Conservation (phyloP, 2,113 vertebrate species). For the Poecilia latipinna region DNA sequence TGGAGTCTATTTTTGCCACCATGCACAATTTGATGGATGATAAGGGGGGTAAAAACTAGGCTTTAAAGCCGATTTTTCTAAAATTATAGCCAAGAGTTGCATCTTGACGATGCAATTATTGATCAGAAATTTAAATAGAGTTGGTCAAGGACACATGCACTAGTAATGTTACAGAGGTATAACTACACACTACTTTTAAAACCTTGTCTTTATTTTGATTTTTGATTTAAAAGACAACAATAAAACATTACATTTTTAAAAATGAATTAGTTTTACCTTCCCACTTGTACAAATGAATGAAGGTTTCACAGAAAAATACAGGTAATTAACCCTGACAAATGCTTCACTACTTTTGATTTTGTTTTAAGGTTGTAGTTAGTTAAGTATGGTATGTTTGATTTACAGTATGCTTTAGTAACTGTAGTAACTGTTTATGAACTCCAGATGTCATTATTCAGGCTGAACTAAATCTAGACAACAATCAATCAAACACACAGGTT, state of each 20-base stretch:
- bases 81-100: no score
- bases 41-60: no score
- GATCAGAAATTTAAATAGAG: background rate
- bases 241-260: background rate
- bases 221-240: background rate
- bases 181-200: background rate
- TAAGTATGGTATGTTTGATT: no score
- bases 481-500: background rate
- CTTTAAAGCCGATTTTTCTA: no score
- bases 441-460: slow-evolving; percentile 55
- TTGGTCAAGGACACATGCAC: background rate
- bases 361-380: no score
- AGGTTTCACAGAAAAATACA: no score
- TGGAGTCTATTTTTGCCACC: no score
- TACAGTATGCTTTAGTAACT: slow-evolving; percentile 6
- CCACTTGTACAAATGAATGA: no score
- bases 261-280: background rate
- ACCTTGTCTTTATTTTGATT: background rate
- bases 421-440: slow-evolving; percentile 47
- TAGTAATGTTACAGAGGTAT: background rate
- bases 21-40: background rate
- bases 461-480: background rate
- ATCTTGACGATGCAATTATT: no score
- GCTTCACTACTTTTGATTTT: no score
- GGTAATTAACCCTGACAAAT: no score